Conservation (phyloP, 2,113 vertebrate genomes). For the Aptenodytes forsteri region DNA sequence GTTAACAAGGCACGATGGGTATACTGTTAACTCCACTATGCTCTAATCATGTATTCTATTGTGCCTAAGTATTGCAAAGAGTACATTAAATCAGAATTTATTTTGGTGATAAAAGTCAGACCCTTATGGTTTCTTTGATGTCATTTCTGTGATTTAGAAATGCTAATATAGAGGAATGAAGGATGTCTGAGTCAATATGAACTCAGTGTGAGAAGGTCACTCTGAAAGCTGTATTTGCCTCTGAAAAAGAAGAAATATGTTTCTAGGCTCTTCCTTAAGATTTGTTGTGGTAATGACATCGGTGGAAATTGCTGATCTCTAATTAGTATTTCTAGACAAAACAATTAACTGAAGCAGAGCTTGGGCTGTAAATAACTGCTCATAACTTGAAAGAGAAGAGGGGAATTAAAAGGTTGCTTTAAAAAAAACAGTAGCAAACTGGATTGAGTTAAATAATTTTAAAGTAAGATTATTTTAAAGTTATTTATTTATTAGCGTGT, state of each 20-base stretch:
- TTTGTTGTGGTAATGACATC: background rate
- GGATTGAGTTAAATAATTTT: background rate
- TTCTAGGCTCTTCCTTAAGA: background rate
- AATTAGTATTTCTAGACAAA: slow-evolving; percentile 7
- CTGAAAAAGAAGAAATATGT: background rate
- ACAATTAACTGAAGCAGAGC: background rate
- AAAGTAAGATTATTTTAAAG: background rate
- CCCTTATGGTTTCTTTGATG: background rate
- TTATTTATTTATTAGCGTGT: background rate
- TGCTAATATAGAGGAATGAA: background rate
- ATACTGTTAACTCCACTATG: background rate
- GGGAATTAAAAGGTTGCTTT: background rate
- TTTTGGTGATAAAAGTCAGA: slow-evolving; percentile 27
- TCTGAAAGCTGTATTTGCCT: background rate
- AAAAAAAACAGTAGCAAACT: background rate
- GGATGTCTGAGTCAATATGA: background rate
- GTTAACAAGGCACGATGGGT: slow-evolving; percentile 28
- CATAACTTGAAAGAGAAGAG: background rate
- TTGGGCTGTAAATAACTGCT: background rate
- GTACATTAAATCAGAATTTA: slow-evolving; percentile 17
- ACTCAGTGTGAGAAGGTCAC: background rate
- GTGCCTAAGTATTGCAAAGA: background rate
- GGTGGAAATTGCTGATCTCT: background rate
- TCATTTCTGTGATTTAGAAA: background rate
- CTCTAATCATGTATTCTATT: background rate